Conservation (phyloP, 2,797 vertebrate species). For the Microctenopoma lineatum region DNA sequence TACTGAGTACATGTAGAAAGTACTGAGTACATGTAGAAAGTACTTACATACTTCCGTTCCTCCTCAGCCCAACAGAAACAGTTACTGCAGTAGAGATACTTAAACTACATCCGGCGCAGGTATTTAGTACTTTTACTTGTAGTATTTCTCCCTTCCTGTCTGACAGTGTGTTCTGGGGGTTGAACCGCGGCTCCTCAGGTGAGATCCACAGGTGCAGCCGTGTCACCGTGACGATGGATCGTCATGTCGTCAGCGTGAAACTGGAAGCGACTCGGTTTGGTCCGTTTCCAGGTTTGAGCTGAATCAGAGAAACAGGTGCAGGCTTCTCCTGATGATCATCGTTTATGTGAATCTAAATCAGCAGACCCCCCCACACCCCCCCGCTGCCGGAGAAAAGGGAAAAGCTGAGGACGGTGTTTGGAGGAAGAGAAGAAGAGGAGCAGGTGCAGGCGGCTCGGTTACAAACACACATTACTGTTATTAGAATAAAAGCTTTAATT, state of each 20-base stretch:
- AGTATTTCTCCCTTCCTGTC: too few species aligned
- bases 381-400: slow-evolving; percentile 4
- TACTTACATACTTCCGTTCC: too few species aligned
- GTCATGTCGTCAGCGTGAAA: background rate
- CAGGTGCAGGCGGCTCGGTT: slow-evolving; percentile 67
- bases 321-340: slow-evolving; percentile 49
- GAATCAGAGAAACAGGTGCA: slow-evolving; percentile 61
- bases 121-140: too few species aligned
- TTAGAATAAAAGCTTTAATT: slow-evolving; percentile 72
- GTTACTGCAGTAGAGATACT: too few species aligned
- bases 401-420: slow-evolving; percentile 32
- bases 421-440: slow-evolving; percentile 40
- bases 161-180: background rate
- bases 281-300: slow-evolving; percentile 27
- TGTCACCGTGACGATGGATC: background rate
- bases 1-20: too few species aligned
- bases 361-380: slow-evolving; percentile 38
- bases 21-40: too few species aligned
- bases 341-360: slow-evolving; percentile 50
- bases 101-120: too few species aligned
- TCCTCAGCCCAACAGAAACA: too few species aligned
- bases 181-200: slow-evolving; percentile 17
- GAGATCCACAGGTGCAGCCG: slow-evolving; percentile 36
- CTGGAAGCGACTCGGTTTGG: slow-evolving; percentile 12
- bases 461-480: slow-evolving; percentile 67